Evolutionary conservation across 2,113 vertebrate genomes (phyloP).

Genomic region (Dendrocopos noguchii): DNA sequence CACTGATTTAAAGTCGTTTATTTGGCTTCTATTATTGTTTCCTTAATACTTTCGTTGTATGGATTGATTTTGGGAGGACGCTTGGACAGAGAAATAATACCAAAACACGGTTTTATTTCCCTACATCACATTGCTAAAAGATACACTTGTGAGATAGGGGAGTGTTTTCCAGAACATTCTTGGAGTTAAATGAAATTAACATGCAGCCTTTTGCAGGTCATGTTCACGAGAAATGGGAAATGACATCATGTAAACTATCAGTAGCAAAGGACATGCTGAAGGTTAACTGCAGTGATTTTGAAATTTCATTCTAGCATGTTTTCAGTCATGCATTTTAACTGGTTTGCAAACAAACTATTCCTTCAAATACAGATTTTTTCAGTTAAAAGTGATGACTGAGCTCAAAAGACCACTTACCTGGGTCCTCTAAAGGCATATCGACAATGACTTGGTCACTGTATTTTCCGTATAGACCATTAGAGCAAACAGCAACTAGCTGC

Average conservation of each 20-base stretch:
- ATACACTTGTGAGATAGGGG: conserved; percentile 43
- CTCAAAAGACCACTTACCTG: conserved; percentile 84
- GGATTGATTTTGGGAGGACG: not conserved
- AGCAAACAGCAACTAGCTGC: conserved; percentile 93
- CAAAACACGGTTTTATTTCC: conserved; percentile 34
- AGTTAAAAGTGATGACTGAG: not conserved
- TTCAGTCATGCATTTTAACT: conserved; percentile 22
- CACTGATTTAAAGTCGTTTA: not conserved
- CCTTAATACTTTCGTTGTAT: not conserved
- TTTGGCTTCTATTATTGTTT: not conserved
- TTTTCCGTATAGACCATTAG: conserved; percentile 90
- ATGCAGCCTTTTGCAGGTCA: conserved; percentile 34
- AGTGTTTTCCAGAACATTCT: conserved; percentile 64
- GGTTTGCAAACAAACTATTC: conserved; percentile 69
- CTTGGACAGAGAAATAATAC: conserved; percentile 50
- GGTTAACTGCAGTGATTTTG: conserved; percentile 49
- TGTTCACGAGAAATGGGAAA: conserved; percentile 31
- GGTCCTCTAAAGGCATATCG: conserved; percentile 84
- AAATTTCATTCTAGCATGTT: conserved; percentile 57
- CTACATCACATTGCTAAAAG: not conserved
- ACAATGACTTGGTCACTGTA: conserved; percentile 86
- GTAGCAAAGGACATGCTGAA: conserved; percentile 34
- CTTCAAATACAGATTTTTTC: conserved; percentile 6
- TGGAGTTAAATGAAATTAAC: conserved; percentile 60
- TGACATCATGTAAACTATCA: not conserved